These are phyloP conservation scores for Anneissia japonica DNA, from an alignment of 35 echinoderm and acorn worm genomes.

Conservation along the genomic window DNA sequence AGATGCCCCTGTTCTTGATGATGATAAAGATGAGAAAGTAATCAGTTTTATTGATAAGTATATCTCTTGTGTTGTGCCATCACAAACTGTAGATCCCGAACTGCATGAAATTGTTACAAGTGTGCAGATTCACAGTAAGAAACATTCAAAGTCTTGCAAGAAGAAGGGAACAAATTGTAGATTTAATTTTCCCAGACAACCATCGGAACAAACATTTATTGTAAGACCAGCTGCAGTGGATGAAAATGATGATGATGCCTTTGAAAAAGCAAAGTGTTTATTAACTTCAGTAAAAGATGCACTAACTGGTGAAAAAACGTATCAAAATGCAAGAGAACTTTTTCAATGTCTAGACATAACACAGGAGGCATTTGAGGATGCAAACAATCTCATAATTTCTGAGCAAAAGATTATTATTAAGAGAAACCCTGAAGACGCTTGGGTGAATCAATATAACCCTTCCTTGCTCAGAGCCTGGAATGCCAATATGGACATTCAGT, in stretches of 20 bases:
- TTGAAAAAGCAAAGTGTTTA: constrained; percentile 13
- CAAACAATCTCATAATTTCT: constrained; percentile 9
- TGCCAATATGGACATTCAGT: constrained; percentile 69
- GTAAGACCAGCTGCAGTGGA: not conserved
- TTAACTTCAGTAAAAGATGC: not conserved
- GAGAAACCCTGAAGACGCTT: not conserved
- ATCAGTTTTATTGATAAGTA: constrained; percentile 53
- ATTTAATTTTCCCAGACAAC: constrained; percentile 68
- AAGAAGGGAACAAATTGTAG: constrained; percentile 60
- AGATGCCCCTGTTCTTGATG: constrained; percentile 29
- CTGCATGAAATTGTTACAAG: constrained; percentile 56
- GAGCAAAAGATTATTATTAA: constrained; percentile 30
- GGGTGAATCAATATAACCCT: constrained; percentile 40
- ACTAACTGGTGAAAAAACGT: not conserved
- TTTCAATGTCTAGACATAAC: constrained; percentile 19
- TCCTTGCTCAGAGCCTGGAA: constrained; percentile 29
- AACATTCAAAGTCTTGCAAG: constrained; percentile 70
- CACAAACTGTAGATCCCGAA: constrained; percentile 34
- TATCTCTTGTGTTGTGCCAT: constrained; percentile 35
- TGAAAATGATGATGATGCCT: not conserved
- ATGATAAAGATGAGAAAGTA: constrained; percentile 22
- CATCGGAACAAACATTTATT: constrained; percentile 53
- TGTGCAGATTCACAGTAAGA: constrained; percentile 55
- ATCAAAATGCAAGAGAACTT: not conserved
- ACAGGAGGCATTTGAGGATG: constrained; percentile 49